Conservation (phyloP, 2,113 vertebrate genomes). For the Sitta europaea region DNA sequence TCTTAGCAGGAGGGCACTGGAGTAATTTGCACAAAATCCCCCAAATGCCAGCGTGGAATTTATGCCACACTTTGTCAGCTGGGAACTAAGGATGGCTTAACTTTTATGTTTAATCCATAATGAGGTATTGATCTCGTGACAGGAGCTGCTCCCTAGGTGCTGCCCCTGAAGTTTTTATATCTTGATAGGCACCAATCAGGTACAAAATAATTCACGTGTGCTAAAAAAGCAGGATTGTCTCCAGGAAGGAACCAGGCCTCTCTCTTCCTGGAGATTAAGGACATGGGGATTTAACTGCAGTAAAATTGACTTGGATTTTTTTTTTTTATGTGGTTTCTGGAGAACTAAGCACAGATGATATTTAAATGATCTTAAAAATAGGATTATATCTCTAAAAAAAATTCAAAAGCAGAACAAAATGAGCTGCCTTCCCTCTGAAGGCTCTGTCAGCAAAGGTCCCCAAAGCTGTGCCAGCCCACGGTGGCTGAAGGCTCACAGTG, state of each 20-base stretch:
- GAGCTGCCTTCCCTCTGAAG: not conserved
- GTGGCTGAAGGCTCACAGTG: not conserved
- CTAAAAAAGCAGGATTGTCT: not conserved
- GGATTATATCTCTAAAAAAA: not conserved
- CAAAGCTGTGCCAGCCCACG: not conserved
- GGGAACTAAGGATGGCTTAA: not conserved
- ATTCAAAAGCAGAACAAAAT: not conserved
- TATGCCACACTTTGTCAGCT: not conserved
- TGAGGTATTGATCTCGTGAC: not conserved
- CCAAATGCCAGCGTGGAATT: not conserved
- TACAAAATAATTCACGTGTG: not conserved
- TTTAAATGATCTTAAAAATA: conserved; percentile 10
- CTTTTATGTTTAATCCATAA: not conserved
- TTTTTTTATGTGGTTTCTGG: not conserved
- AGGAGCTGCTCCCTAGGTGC: not conserved
- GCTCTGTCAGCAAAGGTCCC: not conserved
- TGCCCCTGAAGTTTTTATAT: not conserved
- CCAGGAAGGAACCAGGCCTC: not conserved
- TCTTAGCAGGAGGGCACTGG: not conserved
- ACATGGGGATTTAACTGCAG: not conserved
- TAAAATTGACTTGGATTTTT: not conserved
- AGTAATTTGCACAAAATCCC: conserved; percentile 1
- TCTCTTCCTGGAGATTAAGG: not conserved
- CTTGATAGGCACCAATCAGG: not conserved
- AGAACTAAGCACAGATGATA: not conserved